These are phyloP conservation scores for Drosophila rubida DNA, from an alignment of 2,888 invertebrate genomes.

Conservation along the genomic window DNA sequence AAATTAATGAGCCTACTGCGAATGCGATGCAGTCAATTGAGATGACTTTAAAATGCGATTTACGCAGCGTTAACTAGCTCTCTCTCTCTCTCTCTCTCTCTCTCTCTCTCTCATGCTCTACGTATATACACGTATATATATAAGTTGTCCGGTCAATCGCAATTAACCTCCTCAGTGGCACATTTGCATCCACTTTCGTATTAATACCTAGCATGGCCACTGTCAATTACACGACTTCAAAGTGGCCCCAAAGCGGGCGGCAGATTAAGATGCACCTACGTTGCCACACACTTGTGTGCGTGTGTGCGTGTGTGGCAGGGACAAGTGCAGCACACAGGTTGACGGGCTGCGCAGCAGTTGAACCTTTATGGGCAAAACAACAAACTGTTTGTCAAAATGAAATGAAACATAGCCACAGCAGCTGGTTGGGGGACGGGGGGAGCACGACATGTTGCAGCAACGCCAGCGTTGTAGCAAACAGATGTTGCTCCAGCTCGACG, in stretches of 20 bases:
- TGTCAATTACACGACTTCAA: constrained; percentile 20
- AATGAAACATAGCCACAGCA: constrained; percentile 37
- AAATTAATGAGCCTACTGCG: constrained; percentile 15
- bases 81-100: background rate
- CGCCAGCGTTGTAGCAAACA: constrained; percentile 1
- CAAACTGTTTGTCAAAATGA: constrained; percentile 49
- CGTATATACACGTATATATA: background rate
- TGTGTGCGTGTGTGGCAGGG: constrained; percentile 8
- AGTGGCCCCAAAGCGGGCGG: background rate
- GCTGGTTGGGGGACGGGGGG: constrained; percentile 4
- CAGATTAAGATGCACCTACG: background rate
- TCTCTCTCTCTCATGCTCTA: background rate
- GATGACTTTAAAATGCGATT: constrained; percentile 13
- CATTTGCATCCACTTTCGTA: constrained; percentile 4
- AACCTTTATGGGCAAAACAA: constrained; percentile 14
- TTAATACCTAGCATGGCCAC: constrained; percentile 31
- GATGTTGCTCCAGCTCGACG: constrained; percentile 19
- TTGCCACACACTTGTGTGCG: constrained; percentile 14
- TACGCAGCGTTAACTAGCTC: background rate
- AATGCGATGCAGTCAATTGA: constrained; percentile 3
- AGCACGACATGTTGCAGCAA: constrained; percentile 9
- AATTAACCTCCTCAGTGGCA: constrained; percentile 33
- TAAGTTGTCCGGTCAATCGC: background rate
- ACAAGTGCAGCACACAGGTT: constrained; percentile 31
- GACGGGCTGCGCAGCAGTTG: background rate